Evolutionary conservation across 2,888 invertebrate species (phyloP).

Genomic region (Opisthograptis luteolata): DNA sequence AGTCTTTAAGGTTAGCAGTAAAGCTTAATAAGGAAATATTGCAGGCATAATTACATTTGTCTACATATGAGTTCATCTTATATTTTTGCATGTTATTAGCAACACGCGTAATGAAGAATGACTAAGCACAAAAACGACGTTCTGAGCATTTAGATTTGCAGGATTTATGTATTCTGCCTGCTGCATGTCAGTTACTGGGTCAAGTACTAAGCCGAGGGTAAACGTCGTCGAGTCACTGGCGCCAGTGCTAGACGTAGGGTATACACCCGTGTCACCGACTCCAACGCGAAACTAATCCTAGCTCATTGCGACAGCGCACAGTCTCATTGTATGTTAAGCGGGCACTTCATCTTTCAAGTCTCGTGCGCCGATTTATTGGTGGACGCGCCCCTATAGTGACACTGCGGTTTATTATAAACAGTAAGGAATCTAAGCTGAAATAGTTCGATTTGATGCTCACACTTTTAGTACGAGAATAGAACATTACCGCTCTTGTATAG

Average conservation of each 20-base stretch:
- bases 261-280: slow-evolving; percentile 48
- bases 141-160: neutral
- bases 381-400: slow-evolving; percentile 75
- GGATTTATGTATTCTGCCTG: neutral
- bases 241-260: slow-evolving; percentile 46
- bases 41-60: slow-evolving; percentile 24
- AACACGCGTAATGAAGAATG: no score
- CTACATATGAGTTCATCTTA: slow-evolving; percentile 23
- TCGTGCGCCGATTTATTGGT: slow-evolving; percentile 76
- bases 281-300: slow-evolving; percentile 59
- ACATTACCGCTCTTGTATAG: no score
- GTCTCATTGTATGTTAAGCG: slow-evolving; percentile 83
- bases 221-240: slow-evolving; percentile 37
- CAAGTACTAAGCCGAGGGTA: neutral
- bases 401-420: slow-evolving; percentile 37
- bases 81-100: neutral
- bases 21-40: slow-evolving; percentile 31
- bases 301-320: slow-evolving; percentile 69
- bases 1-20: slow-evolving; percentile 31
- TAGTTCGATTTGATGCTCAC: slow-evolving; percentile 23
- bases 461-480: neutral
- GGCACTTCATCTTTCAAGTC: slow-evolving; percentile 78
- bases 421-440: slow-evolving; percentile 7
- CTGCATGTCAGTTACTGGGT: neutral
- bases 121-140: no score